A percentile compares a stretch with the other conserved stretches of the same genome.
phyloP scores from a whole-genome alignment of 2,888 invertebrate genomes.

The Orthonychiurus folsomi region DNA sequence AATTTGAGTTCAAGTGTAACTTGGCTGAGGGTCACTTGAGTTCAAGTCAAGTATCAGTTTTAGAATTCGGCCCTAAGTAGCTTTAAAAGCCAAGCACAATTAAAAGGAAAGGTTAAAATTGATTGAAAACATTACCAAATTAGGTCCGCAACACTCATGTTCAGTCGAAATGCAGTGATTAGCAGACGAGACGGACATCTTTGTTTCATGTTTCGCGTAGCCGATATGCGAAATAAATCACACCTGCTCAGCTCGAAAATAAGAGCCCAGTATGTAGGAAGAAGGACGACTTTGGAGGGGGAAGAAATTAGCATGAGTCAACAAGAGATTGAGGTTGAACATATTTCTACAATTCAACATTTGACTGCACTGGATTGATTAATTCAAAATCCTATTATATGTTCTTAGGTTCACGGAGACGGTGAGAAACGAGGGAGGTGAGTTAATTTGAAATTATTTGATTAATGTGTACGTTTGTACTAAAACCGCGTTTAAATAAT shows the following conservation, averaged over 20 bases:
- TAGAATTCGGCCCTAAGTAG: no score
- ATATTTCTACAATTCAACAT: no score
- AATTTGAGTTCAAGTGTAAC: no score
- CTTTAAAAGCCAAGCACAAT: no score
- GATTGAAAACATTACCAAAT: no score
- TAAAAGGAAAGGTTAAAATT: no score
- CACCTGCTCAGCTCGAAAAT: constrained; percentile 15
- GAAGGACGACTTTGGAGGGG: constrained; percentile 17
- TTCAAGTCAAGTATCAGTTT: no score
- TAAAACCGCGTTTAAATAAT: background rate
- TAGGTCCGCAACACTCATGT: constrained; percentile 86
- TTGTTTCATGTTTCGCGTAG: constrained; percentile 55
- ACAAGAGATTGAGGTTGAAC: constrained; percentile 43
- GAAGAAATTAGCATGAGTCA: constrained; percentile 17
- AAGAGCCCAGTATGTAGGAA: constrained; percentile 19
- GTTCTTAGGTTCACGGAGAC: constrained; percentile 56
- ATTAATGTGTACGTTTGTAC: background rate
- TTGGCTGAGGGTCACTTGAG: no score
- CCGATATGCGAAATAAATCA: constrained; percentile 15
- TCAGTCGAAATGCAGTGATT: constrained; percentile 79
- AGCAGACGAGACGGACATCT: constrained; percentile 74
- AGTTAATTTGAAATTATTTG: background rate
- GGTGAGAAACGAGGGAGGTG: constrained; percentile 53
- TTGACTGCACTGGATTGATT: no score
- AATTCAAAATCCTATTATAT: no score